Base-by-base conservation (phyloP, 2,888 invertebrate genomes). In the Lagria hirta region DNA sequence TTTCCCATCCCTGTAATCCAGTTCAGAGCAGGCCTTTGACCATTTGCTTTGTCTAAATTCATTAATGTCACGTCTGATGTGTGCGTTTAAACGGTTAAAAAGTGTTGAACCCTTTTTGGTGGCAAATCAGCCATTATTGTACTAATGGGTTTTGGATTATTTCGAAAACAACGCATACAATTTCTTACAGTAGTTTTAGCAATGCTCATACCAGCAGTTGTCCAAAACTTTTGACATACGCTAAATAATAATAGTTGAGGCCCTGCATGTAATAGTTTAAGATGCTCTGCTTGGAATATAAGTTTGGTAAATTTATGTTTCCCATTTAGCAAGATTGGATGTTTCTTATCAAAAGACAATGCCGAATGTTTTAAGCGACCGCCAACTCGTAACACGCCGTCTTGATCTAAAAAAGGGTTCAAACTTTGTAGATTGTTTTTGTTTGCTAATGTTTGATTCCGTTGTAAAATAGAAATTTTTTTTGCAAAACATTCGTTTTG, bases 261-360 rank as follows among this genome's bases (percentile, higher is more conserved):
- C 1, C 62, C 60, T 0, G 55, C 41, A 29, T 64, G 61, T 7
- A 52, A 27, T 16, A 52, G 30, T 3, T 15, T 21, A n/a, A 26
- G 7, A 28, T 62, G 58, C 12, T 30, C 38, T 11, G 58, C 38
- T 7, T 32, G 33, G 6, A 61, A 53, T 3, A 61, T 51, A 1
- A 60, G 23, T 6, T 52, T 48, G 0, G 62, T 60, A 0, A 64
- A 7, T n/a, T 47, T 35, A 42, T 58, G 49, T 5, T 42, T 30
- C 13, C 34, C 40, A 3, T 61, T 58, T 7, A 64, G 21, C 3
- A 64, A 15, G 3, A 62, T 57, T 1, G 58, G 58, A 41, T 60
- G 57, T 34, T 50, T 48, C 10, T 51, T 32, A 5, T 44, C 33
- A 27, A 33, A 48, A 4, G 41, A 4, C 3, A 60, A 8, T 5